Evolutionary conservation across 2,888 invertebrate species (phyloP).

Genomic region (Corythucha ciliata): DNA sequence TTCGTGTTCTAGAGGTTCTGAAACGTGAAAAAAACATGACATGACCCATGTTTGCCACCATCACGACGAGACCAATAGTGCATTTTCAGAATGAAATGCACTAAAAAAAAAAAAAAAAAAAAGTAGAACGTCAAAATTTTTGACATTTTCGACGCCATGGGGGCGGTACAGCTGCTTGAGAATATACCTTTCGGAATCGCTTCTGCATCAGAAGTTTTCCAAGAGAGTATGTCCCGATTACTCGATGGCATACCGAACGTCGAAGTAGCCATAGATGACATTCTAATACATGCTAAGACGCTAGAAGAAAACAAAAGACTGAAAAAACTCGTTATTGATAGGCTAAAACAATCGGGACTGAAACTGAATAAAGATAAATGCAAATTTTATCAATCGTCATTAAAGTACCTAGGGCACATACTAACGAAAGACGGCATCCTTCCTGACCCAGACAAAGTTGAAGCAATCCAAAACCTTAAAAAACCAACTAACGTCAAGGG

Average conservation of each 20-base stretch:
- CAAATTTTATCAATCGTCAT: neutral
- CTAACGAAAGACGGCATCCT: neutral
- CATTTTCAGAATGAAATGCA: too few species aligned
- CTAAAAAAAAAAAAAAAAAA: too few species aligned
- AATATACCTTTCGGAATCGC: conserved; percentile 31
- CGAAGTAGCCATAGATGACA: neutral
- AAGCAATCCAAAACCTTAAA: neutral
- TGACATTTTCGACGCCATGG: conserved; percentile 34
- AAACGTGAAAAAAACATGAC: too few species aligned
- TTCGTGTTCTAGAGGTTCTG: too few species aligned
- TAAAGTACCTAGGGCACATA: conserved; percentile 4
- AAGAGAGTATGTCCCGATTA: too few species aligned
- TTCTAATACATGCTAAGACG: neutral
- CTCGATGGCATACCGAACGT: neutral
- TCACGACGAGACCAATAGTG: too few species aligned
- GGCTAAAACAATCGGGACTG: too few species aligned
- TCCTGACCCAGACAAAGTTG: neutral
- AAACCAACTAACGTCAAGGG: neutral
- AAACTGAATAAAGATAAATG: too few species aligned
- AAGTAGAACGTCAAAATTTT: conserved; percentile 26
- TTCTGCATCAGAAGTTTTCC: conserved; percentile 3
- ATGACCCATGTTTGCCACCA: too few species aligned
- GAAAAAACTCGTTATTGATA: too few species aligned
- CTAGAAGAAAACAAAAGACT: too few species aligned
- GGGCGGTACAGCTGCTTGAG: conserved; percentile 32